Percentiles rank a stretch among this genome's conserved stretches.
Conservation (phyloP, 2,113 vertebrate species). For the Rousettus leschenaultii region DNA sequence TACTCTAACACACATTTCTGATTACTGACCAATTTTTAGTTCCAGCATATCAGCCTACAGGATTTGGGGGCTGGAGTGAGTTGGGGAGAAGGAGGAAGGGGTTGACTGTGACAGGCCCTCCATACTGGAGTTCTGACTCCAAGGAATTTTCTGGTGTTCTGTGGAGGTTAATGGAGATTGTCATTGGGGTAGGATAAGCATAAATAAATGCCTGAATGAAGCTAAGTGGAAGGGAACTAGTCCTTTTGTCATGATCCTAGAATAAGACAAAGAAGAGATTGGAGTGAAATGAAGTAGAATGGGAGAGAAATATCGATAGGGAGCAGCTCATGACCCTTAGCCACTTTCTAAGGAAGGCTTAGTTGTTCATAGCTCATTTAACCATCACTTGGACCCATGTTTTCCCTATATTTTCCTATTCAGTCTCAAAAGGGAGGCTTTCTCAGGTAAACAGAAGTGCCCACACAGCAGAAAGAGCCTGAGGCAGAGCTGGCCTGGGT, state of each 20-base stretch:
- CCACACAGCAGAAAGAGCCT: not conserved
- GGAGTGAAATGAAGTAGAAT: accelerated
- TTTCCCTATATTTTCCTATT: not conserved
- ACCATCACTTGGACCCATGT: accelerated
- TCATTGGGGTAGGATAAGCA: accelerated
- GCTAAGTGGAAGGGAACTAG: not conserved
- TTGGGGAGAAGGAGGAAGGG: accelerated
- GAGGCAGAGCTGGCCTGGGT: not conserved
- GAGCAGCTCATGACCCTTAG: not conserved
- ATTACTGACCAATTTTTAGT: not conserved
- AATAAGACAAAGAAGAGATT: not conserved
- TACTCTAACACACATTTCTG: not conserved
- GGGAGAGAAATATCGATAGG: not conserved
- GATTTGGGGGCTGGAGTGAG: accelerated
- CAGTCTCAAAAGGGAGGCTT: not conserved
- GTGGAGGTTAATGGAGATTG: not conserved
- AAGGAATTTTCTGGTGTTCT: not conserved
- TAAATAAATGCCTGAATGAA: not conserved
- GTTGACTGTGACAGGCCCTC: accelerated
- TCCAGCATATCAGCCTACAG: not conserved
- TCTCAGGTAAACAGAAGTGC: not conserved
- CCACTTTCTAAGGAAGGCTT: not conserved
- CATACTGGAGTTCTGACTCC: accelerated
- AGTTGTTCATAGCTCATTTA: not conserved
- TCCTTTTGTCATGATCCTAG: not conserved